Conservation (phyloP, 1,140 invertebrate genomes). For the Aphidius ervi region DNA sequence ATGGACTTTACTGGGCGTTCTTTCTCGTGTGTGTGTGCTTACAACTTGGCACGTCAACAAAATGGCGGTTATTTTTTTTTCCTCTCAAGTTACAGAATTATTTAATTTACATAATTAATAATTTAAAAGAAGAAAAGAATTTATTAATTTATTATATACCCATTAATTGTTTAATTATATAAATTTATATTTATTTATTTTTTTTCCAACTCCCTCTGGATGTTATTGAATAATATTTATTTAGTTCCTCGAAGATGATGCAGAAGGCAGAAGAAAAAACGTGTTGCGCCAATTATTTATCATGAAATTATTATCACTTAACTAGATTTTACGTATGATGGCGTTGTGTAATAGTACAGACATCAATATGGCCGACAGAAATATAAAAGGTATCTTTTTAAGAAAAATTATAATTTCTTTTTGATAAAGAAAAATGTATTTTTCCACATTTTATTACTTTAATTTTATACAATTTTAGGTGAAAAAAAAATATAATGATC, state of each 20-base stretch:
- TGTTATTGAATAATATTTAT: too few relatives aligned
- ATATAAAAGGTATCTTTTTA: slow-evolving; percentile 17
- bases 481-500: neutral
- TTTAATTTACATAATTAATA: too few relatives aligned
- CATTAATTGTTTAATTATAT: too few relatives aligned
- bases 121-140: too few relatives aligned
- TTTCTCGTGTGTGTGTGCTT: slow-evolving; percentile 24
- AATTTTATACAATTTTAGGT: neutral
- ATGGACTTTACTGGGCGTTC: neutral
- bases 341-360: slow-evolving; percentile 51
- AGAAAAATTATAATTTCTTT: slow-evolving; percentile 25
- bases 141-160: too few relatives aligned
- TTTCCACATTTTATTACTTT: neutral
- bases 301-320: slow-evolving; percentile 31
- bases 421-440: too few relatives aligned
- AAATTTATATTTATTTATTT: neutral
- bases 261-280: slow-evolving; percentile 16
- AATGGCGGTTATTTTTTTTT: slow-evolving; percentile 2
- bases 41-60: slow-evolving; percentile 8
- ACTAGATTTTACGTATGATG: slow-evolving; percentile 57
- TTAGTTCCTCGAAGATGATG: neutral
- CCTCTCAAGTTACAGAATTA: too few relatives aligned
- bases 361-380: slow-evolving; percentile 43
- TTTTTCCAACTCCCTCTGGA: too few relatives aligned
- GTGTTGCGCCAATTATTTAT: slow-evolving; percentile 10